phyloP scores from a whole-genome alignment of 1,140 invertebrate genomes.

The Heliconius hermathena region DNA sequence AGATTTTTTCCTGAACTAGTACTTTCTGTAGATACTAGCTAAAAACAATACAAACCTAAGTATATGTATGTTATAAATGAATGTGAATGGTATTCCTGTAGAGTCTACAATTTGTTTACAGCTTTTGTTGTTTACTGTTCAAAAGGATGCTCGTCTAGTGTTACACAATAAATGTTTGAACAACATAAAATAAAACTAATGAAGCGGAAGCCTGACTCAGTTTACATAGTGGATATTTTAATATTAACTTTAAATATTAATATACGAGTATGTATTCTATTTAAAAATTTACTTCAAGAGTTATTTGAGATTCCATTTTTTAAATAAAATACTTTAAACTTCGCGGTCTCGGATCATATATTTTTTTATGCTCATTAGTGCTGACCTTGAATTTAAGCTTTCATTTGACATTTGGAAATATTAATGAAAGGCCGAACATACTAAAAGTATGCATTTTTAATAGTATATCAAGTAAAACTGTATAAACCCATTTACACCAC shows the following conservation, averaged over 20 bases:
- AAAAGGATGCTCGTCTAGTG: conserved; percentile 39
- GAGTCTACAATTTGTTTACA: conserved; percentile 27
- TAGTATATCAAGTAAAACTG: too few species aligned
- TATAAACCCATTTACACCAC: background rate
- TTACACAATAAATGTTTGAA: conserved; percentile 37
- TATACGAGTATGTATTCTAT: background rate
- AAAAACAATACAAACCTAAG: background rate
- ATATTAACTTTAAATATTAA: background rate
- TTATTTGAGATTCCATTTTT: too few species aligned
- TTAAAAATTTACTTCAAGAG: background rate
- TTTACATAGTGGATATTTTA: background rate
- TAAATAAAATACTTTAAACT: background rate
- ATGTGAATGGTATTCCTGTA: background rate
- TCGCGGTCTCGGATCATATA: background rate
- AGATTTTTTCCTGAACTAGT: too few species aligned
- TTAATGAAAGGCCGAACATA: background rate
- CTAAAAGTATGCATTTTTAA: too few species aligned
- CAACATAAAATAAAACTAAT: conserved; percentile 20
- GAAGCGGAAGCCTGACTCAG: background rate
- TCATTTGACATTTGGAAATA: background rate
- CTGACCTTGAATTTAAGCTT: background rate
- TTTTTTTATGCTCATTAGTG: background rate
- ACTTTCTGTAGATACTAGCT: too few species aligned
- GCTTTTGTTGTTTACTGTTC: conserved; percentile 9
- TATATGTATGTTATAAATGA: background rate